Evolutionary conservation across 2,888 invertebrate species (phyloP).

Genomic region (Timema cristinae): DNA sequence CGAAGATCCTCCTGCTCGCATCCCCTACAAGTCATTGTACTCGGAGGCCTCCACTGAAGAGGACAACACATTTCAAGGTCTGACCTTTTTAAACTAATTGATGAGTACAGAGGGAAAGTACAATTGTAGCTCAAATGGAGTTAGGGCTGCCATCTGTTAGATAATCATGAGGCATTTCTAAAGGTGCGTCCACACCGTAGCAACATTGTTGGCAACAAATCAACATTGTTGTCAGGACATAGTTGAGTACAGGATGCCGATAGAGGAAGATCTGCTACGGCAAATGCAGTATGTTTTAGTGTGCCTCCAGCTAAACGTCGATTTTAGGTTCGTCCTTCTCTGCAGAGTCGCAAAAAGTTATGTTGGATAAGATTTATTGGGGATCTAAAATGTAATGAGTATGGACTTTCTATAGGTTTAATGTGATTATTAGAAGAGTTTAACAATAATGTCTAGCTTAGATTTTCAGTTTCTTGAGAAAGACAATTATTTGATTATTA

Average conservation of each 20-base stretch:
- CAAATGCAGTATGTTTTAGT: background rate
- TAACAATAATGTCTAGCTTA: background rate
- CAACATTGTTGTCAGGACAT: background rate
- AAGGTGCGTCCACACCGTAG: background rate
- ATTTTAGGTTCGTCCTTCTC: background rate
- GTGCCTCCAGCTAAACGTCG: background rate
- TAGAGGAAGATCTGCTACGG: background rate
- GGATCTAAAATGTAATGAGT: background rate
- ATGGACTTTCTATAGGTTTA: background rate
- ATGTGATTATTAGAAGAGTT: background rate
- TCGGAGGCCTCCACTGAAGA: constrained; percentile 71
- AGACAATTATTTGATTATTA: no score
- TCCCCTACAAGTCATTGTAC: constrained; percentile 70
- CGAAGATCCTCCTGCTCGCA: constrained; percentile 74
- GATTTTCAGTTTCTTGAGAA: background rate
- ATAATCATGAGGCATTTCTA: background rate
- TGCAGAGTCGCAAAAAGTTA: background rate
- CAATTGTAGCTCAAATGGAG: no score
- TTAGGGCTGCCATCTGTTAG: background rate
- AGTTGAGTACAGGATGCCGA: background rate
- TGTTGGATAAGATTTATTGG: background rate
- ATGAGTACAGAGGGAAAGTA: background rate
- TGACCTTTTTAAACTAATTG: constrained; percentile 13
- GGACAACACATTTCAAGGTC: constrained; percentile 60
- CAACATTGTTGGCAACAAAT: background rate